These are phyloP conservation scores for Eristalinus sepulchralis DNA, from an alignment of 2,888 invertebrate species.

Conservation along the genomic window DNA sequence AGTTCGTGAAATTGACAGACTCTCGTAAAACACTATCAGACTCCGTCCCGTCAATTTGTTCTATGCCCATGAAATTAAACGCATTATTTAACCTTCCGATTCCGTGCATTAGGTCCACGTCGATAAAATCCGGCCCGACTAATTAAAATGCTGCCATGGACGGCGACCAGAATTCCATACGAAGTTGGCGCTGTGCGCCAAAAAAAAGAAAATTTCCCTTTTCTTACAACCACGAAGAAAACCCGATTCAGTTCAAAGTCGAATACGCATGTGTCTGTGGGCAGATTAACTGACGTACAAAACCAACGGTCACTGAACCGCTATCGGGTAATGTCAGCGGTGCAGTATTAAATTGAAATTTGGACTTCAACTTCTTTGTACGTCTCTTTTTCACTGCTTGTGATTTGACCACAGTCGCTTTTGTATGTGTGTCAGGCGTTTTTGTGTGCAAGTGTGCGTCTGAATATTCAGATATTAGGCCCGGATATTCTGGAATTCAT, in stretches of 20 bases:
- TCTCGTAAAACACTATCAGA: too few relatives aligned
- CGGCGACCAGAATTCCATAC: neutral
- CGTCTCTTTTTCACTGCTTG: neutral
- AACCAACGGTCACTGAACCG: slow-evolving; percentile 29
- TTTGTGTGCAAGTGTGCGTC: neutral
- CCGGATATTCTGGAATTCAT: slow-evolving; percentile 1
- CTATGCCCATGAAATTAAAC: neutral
- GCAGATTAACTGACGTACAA: neutral
- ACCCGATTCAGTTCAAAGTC: slow-evolving; percentile 17
- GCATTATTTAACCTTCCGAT: neutral
- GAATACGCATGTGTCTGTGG: neutral
- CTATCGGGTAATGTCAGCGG: neutral
- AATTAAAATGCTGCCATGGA: neutral
- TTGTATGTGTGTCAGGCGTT: too few relatives aligned
- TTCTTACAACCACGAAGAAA: neutral
- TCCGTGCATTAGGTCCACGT: neutral
- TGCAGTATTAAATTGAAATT: slow-evolving; percentile 24
- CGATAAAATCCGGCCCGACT: neutral
- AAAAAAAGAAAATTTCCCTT: slow-evolving; percentile 11
- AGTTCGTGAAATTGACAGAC: too few relatives aligned
- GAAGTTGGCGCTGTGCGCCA: neutral
- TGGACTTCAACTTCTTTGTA: slow-evolving; percentile 18
- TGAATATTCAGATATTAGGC: slow-evolving; percentile 1
- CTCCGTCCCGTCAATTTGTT: neutral
- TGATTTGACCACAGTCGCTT: neutral